Percentiles rank a stretch among this genome's conserved stretches.
phyloP scores from a whole-genome alignment of 2,113 vertebrate species.

The Brachypodius melanocephalos region DNA sequence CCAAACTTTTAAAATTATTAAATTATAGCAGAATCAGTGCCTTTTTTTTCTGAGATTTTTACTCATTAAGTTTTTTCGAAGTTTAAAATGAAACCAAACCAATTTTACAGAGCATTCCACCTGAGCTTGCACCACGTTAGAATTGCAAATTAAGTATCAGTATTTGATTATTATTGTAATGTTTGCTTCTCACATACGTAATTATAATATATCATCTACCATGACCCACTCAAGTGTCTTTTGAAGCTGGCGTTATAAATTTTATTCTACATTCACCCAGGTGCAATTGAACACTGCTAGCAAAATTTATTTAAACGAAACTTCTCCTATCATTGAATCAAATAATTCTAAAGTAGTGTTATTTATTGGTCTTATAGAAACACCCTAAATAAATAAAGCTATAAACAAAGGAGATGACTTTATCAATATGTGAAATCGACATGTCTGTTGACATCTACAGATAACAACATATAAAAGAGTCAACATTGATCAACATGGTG shows the following conservation, averaged over 20 bases:
- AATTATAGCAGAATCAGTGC: slow-evolving; percentile 11
- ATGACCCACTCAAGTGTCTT: slow-evolving; percentile 2
- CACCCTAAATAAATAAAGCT: not conserved
- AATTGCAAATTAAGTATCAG: slow-evolving; percentile 20
- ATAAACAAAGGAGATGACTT: not conserved
- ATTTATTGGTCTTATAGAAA: not conserved
- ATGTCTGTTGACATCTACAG: not conserved
- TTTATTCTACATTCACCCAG: not conserved
- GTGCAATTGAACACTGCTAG: not conserved
- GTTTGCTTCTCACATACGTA: not conserved
- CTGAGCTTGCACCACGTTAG: slow-evolving; percentile 8
- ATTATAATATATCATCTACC: slow-evolving; percentile 24
- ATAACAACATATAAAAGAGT: not conserved
- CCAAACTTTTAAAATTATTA: slow-evolving; percentile 27
- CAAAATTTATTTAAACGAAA: not conserved
- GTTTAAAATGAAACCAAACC: slow-evolving; percentile 35
- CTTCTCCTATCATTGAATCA: not conserved
- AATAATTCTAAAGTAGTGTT: not conserved
- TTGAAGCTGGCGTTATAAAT: not conserved
- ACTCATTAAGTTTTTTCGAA: not conserved
- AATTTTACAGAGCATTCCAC: not conserved
- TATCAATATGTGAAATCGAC: not conserved
- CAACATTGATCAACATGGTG: not conserved
- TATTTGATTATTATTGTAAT: slow-evolving; percentile 24
- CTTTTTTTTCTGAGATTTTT: not conserved